Conservation (phyloP, 2,113 vertebrate genomes). For the Arothron firmamentum region DNA sequence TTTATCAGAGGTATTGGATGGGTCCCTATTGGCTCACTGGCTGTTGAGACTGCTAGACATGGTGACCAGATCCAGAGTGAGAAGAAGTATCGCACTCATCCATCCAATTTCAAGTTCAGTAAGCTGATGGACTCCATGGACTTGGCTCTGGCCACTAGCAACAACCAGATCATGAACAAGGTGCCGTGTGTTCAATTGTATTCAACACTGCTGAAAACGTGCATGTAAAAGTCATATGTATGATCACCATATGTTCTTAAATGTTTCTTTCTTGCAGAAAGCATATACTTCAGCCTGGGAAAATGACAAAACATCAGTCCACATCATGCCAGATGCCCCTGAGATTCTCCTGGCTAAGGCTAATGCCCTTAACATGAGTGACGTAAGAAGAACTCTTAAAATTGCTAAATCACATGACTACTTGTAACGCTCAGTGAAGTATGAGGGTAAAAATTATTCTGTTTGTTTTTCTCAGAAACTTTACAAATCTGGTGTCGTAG, state of each 20-base stretch:
- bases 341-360: slow-evolving; percentile 86
- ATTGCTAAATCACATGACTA: not conserved
- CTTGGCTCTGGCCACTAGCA: slow-evolving; percentile 83
- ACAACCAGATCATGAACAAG: slow-evolving; percentile 92
- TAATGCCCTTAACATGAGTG: slow-evolving; percentile 87
- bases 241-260: not conserved
- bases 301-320: slow-evolving; percentile 85
- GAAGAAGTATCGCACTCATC: slow-evolving; percentile 86
- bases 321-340: slow-evolving; percentile 89
- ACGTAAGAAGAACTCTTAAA: slow-evolving; percentile 70
- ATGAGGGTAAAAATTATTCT: not conserved
- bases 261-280: slow-evolving; percentile 55
- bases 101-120: slow-evolving; percentile 83
- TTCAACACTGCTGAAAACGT: no score
- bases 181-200: slow-evolving; percentile 52
- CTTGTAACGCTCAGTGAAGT: no score
- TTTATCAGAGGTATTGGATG: slow-evolving; percentile 86
- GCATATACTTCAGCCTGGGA: slow-evolving; percentile 92
- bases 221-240: no score
- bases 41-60: slow-evolving; percentile 86
- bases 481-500: slow-evolving; percentile 87
- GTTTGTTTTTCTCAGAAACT: slow-evolving; percentile 80
- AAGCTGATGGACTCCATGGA: slow-evolving; percentile 93
- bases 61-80: slow-evolving; percentile 86
- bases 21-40: slow-evolving; percentile 88